phyloP scores from a whole-genome alignment of 2,113 vertebrate genomes.

The Salvator merianae region DNA sequence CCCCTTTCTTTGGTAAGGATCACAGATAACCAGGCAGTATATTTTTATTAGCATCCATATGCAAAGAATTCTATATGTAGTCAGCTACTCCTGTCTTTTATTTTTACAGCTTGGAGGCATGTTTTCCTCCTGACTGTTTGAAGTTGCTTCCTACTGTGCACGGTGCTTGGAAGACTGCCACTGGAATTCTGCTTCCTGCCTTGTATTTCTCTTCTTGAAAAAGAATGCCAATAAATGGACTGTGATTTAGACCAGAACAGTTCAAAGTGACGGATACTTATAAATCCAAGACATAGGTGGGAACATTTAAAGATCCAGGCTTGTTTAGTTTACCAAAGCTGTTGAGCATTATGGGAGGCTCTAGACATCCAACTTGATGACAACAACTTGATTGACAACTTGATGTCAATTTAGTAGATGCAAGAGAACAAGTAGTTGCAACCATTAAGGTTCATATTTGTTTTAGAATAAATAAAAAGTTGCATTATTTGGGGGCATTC shows the following conservation, averaged over 20 bases:
- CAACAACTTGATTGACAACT: no score
- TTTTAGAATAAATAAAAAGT: no score
- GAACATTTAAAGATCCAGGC: not conserved
- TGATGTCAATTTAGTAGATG: no score
- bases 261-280: not conserved
- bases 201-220: no score
- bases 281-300: not conserved
- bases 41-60: not conserved
- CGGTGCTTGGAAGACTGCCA: not conserved
- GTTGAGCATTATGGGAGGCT: not conserved
- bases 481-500: no score
- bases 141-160: not conserved
- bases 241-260: no score
- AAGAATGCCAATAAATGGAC: no score
- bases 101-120: not conserved
- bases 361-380: not conserved
- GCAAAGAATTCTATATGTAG: not conserved
- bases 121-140: not conserved
- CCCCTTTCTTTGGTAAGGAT: conserved; percentile 25
- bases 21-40: not conserved
- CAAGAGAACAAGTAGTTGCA: no score
- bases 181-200: not conserved
- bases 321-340: no score
- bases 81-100: not conserved
- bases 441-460: no score